These are phyloP conservation scores for Pimpla rufipes DNA, from an alignment of 2,888 invertebrate species.

Conservation along the genomic window DNA sequence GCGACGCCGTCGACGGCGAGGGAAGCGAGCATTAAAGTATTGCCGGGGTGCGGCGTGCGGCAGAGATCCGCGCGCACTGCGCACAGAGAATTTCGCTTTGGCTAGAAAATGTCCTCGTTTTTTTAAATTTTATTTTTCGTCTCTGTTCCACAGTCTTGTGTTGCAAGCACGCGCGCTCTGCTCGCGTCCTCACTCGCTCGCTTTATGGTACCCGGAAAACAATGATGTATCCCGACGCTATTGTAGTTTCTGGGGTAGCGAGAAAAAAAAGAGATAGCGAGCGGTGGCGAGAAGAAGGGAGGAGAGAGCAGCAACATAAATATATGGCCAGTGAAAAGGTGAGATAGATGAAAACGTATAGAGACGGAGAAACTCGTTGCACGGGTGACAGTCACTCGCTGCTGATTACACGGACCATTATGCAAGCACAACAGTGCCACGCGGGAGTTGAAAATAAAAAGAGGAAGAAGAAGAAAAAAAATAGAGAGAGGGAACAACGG, in stretches of 20 bases:
- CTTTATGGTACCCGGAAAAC: conserved; percentile 77
- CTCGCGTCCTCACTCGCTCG: conserved; percentile 38
- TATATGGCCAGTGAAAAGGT: conserved; percentile 46
- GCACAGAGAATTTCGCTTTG: conserved; percentile 72
- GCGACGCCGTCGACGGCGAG: conserved; percentile 41
- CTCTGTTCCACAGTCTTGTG: conserved; percentile 19
- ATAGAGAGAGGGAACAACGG: too few species aligned
- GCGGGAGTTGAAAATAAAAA: conserved; percentile 59
- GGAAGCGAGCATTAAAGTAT: conserved; percentile 79
- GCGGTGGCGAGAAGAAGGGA: conserved; percentile 29
- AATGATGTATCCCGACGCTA: conserved; percentile 81
- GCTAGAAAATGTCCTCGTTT: conserved; percentile 46
- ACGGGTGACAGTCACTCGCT: conserved; percentile 82
- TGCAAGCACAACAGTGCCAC: conserved; percentile 82
- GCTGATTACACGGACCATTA: conserved; percentile 85
- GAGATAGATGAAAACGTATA: conserved; percentile 57
- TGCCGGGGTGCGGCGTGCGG: conserved; percentile 72
- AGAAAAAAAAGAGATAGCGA: conserved; percentile 23
- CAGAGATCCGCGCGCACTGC: conserved; percentile 8
- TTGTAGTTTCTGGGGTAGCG: conserved; percentile 71
- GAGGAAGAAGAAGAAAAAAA: conserved; percentile 13
- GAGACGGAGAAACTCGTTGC: conserved; percentile 63
- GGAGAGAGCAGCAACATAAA: conserved; percentile 14
- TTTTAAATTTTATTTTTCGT: conserved; percentile 1
- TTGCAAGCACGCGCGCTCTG: conserved; percentile 30